phyloP scores from a whole-genome alignment of 2,113 vertebrate species.

The Micromys minutus region DNA sequence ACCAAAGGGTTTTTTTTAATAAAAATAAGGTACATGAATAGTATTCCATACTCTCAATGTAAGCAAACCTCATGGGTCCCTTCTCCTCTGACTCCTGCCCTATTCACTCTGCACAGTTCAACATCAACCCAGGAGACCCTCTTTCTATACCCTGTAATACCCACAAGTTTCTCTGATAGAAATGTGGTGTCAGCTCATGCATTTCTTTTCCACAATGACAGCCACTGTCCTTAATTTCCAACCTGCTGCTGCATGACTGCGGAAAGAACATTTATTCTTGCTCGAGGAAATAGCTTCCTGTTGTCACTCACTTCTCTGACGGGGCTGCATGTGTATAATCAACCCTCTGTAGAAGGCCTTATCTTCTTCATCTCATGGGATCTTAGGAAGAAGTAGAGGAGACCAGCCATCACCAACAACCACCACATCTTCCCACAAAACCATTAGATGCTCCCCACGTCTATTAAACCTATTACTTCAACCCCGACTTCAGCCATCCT shows the following conservation, averaged over 20 bases:
- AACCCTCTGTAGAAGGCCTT: background rate
- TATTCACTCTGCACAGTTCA: background rate
- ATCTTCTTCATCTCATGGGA: background rate
- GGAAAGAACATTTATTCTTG: background rate
- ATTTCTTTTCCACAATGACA: no score
- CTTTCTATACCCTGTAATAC: background rate
- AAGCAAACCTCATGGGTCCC: background rate
- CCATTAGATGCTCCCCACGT: background rate
- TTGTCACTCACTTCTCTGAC: background rate
- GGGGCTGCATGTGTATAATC: background rate
- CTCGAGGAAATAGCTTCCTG: background rate
- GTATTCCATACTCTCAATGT: background rate
- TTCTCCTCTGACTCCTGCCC: background rate
- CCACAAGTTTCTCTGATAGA: background rate
- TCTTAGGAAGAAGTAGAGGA: background rate
- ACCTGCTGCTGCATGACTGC: background rate
- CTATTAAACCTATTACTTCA: slow-evolving; percentile 30
- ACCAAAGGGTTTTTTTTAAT: background rate
- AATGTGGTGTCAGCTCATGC: accelerated
- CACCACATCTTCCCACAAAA: background rate
- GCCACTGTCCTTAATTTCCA: background rate
- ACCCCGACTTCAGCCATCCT: background rate
- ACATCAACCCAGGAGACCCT: background rate
- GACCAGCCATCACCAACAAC: background rate
- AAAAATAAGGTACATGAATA: background rate